Evolutionary conservation across 2,797 vertebrate species (phyloP).

Genomic region (Sparidentex hasta): DNA sequence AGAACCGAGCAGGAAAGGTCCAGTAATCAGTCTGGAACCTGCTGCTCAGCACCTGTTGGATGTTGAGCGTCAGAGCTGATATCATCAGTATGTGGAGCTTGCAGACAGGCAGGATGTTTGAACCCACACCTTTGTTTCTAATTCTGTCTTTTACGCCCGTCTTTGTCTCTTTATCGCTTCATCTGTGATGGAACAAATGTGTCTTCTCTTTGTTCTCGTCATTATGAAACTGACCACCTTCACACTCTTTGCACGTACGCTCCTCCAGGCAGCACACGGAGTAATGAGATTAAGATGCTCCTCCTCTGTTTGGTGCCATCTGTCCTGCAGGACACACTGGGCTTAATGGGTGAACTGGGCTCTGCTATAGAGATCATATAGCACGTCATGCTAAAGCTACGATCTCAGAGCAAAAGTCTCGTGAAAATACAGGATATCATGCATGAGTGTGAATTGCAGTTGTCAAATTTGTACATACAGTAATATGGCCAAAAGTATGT

Average conservation of each 20-base stretch:
- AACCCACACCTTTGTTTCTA: background rate
- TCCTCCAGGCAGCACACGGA: conserved; percentile 37
- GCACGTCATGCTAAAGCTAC: background rate
- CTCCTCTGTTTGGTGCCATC: conserved; percentile 72
- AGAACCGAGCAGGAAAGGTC: background rate
- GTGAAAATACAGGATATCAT: too few species aligned
- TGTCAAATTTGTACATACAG: too few species aligned
- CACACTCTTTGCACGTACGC: background rate
- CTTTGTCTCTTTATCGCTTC: conserved; percentile 18
- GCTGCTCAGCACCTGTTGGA: background rate
- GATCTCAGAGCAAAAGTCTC: too few species aligned
- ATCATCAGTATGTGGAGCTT: background rate
- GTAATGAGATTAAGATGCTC: conserved; percentile 72
- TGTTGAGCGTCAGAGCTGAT: background rate
- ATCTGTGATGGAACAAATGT: background rate
- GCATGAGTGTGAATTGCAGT: too few species aligned
- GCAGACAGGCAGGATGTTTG: background rate
- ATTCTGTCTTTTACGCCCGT: too few species aligned
- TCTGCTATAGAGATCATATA: conserved; percentile 21
- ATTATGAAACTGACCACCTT: background rate
- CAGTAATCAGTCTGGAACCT: background rate
- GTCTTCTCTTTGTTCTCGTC: background rate
- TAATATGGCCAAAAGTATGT: too few species aligned
- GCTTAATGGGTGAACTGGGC: conserved; percentile 46
- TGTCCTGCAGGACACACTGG: conserved; percentile 51